Evolutionary conservation across 2,888 invertebrate genomes (phyloP).

Genomic region (Bellardia bayeri): DNA sequence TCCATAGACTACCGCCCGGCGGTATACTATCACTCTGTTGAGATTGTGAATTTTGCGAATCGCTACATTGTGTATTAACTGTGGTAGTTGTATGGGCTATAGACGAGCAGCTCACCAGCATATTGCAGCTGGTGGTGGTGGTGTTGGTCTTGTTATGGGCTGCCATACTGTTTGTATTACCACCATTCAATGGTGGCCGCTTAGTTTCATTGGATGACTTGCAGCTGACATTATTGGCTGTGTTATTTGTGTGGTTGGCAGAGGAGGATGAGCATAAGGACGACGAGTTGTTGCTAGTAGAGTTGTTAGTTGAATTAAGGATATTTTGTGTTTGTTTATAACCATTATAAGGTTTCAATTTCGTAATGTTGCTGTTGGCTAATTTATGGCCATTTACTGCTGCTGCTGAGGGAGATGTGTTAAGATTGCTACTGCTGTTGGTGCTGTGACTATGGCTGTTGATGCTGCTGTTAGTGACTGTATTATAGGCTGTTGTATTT

Average conservation of each 20-base stretch:
- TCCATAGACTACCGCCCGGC: slow-evolving; percentile 87
- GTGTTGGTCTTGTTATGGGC: slow-evolving; percentile 1
- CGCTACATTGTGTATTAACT: not conserved
- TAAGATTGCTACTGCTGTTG: slow-evolving; percentile 14
- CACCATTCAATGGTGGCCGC: slow-evolving; percentile 41
- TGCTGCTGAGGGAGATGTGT: slow-evolving; percentile 17
- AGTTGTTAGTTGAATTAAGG: slow-evolving; percentile 32
- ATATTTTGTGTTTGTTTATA: slow-evolving; percentile 50
- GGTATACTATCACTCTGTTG: slow-evolving; percentile 61
- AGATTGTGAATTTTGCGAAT: slow-evolving; percentile 34
- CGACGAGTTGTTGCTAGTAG: not conserved
- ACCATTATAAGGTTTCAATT: slow-evolving; percentile 66
- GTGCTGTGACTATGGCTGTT: not conserved
- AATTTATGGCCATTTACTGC: slow-evolving; percentile 66
- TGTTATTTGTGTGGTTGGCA: slow-evolving; percentile 9
- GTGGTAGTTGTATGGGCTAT: not conserved
- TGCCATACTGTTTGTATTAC: slow-evolving; percentile 62
- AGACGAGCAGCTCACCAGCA: not conserved
- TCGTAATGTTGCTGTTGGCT: slow-evolving; percentile 22
- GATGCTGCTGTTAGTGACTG: slow-evolving; percentile 10
- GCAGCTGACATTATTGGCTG: slow-evolving; percentile 35
- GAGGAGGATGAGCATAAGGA: not conserved
- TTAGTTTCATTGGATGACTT: slow-evolving; percentile 17
- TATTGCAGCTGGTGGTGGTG: not conserved
- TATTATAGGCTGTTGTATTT: slow-evolving; percentile 7